Evolutionary conservation across 2,113 vertebrate species (phyloP), one percentile per base, ranked within the genome.

Genomic region (Miniopterus natalensis): DNA sequence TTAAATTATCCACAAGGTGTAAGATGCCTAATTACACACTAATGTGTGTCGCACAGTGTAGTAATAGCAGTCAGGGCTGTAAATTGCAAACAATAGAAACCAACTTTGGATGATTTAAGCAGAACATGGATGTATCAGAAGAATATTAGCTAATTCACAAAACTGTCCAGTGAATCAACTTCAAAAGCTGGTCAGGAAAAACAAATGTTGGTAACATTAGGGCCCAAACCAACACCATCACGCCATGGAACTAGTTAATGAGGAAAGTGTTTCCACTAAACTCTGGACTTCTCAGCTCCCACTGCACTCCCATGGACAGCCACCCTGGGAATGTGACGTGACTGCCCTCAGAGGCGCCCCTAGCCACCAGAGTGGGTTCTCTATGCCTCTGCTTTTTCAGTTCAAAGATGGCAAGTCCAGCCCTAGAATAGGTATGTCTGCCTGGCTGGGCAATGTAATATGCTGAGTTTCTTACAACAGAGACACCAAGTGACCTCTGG

Each of bases 341-440:
- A 75, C 18, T 29, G 3, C 21, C 57, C 15, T 0, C 9, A n/a
- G 71, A 42, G 13, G 47, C 66, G 8, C 29, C 6, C 3, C 11
- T 1, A 4, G 18, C 47, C 59, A 90, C 21, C 13, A 57, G 1
- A 45, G 15, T 27, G 29, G 7, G 6, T 40, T 40, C 23, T 55
- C 45, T 53, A 4, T 51, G 4, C 27, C 6, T 57, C 49, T 68
- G 18, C 10, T 36, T 83, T 15, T 36, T n/a, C 42, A 65, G 0
- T 18, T 49, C 13, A 5, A 40, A 18, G 27, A 17, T n/a, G 45
- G 21, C 20, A 8, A 53, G 2, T 17, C 3, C n/a, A 9, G 0
- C 1, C 55, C 20, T 61, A 7, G 12, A 61, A 17, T 8, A 27
- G 6, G 45, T 47, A 6, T 0, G 1, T 3, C 27, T 36, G 8